A percentile compares a stretch with the other conserved stretches of the same genome.
Conservation (phyloP, 2,113 vertebrate genomes). For the Dasypus novemcinctus region DNA sequence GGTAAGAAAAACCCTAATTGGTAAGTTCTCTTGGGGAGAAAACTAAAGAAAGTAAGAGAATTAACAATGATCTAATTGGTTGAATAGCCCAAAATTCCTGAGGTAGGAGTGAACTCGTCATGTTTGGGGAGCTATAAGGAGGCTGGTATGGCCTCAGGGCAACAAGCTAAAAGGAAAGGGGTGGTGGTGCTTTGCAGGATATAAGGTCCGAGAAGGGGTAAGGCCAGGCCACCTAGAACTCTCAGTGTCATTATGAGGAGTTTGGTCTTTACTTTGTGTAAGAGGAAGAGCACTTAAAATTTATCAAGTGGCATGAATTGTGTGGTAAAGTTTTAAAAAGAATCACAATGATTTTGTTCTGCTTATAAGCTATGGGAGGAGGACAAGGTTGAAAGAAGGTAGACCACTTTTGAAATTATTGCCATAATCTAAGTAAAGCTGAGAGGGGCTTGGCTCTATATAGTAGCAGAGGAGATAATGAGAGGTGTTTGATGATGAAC, state of each 20-base stretch:
- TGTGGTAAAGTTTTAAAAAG: background rate
- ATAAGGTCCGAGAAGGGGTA: background rate
- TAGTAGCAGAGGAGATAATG: background rate
- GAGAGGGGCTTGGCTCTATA: background rate
- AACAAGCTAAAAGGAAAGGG: fast-evolving
- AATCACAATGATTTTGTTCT: background rate
- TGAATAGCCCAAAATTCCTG: background rate
- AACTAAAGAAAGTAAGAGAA: background rate
- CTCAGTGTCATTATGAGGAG: background rate
- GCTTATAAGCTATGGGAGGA: background rate
- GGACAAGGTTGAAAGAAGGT: background rate
- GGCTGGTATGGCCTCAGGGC: background rate
- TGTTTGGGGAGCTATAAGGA: background rate
- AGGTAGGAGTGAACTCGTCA: background rate
- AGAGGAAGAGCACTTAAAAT: background rate
- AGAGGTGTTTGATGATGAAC: background rate
- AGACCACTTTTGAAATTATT: background rate
- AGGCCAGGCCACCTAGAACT: background rate
- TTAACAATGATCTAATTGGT: background rate
- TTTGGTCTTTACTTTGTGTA: background rate
- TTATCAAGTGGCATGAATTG: background rate
- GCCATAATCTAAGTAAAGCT: background rate
- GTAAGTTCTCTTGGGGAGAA: background rate
- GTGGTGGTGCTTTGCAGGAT: background rate
- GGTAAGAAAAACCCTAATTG: background rate